These are phyloP conservation scores for Hystrix brachyura DNA, from an alignment of 2,113 vertebrate species.

Conservation along the genomic window DNA sequence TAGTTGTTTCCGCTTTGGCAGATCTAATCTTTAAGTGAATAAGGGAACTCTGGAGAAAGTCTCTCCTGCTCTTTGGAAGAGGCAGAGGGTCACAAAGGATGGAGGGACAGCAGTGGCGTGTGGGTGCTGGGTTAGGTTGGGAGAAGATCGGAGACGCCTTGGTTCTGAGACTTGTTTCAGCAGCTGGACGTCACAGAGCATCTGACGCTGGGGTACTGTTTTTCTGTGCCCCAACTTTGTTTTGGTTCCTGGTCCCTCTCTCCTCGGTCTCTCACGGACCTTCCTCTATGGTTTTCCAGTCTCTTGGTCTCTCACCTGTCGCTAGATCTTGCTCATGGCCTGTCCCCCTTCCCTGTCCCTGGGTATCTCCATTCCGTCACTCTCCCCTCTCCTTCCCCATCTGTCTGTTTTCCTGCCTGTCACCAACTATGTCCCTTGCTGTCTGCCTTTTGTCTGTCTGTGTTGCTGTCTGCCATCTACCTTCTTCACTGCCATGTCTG, in stretches of 20 bases:
- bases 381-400: neutral
- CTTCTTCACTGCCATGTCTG: too few species aligned
- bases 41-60: neutral
- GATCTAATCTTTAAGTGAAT: neutral
- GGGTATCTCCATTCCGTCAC: neutral
- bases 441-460: neutral
- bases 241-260: neutral
- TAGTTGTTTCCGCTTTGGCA: neutral
- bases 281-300: rapidly evolving
- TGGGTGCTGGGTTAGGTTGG: neutral
- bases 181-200: neutral
- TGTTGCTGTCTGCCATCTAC: neutral
- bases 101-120: neutral
- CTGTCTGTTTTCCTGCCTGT: neutral
- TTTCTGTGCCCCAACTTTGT: neutral
- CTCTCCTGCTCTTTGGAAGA: neutral
- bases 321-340: neutral
- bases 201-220: neutral
- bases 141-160: neutral
- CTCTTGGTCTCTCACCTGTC: neutral
- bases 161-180: neutral
- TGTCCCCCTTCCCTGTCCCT: rapidly evolving
- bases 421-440: neutral
- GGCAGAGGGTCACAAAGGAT: neutral
- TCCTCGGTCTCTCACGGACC: too few species aligned